Conservation (phyloP, 92 coral and sea anemone genomes). For the Porites lobata region DNA sequence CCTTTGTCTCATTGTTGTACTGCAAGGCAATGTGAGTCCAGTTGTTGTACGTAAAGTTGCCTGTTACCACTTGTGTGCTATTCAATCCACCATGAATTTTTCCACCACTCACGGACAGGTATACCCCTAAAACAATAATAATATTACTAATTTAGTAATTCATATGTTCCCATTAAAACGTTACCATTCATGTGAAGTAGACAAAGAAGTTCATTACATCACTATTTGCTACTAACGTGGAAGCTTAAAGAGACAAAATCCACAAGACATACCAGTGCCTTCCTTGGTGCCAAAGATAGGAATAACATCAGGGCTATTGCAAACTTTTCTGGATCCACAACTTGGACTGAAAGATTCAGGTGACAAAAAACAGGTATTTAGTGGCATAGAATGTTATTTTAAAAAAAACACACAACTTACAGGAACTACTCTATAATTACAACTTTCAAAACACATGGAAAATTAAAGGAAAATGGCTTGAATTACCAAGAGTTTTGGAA, state of each 20-base stretch:
- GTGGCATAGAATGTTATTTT: too few relatives aligned
- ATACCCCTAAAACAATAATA: constrained; percentile 20
- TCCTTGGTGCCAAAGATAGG: constrained; percentile 54
- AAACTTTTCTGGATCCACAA: constrained; percentile 49
- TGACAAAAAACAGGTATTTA: background rate
- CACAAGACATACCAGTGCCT: constrained; percentile 34
- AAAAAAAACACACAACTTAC: too few relatives aligned
- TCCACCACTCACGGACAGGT: constrained; percentile 36
- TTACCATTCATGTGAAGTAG: too few relatives aligned
- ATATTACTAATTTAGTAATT: too few relatives aligned
- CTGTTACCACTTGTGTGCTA: background rate
- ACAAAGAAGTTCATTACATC: too few relatives aligned
- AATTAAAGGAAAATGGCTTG: too few relatives aligned
- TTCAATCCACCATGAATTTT: constrained; percentile 27
- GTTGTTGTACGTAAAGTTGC: constrained; percentile 52
- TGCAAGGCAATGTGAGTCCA: constrained; percentile 70
- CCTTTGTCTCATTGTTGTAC: constrained; percentile 40
- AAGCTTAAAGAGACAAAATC: background rate
- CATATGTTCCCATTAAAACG: too few relatives aligned
- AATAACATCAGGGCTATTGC: constrained; percentile 28
- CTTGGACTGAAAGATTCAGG: constrained; percentile 30
- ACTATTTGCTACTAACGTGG: background rate
- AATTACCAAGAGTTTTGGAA: too few relatives aligned
- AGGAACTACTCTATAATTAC: too few relatives aligned
- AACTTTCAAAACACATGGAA: too few relatives aligned